Conservation (phyloP, 2,113 vertebrate genomes). For the Erythrocercus mccallii region DNA sequence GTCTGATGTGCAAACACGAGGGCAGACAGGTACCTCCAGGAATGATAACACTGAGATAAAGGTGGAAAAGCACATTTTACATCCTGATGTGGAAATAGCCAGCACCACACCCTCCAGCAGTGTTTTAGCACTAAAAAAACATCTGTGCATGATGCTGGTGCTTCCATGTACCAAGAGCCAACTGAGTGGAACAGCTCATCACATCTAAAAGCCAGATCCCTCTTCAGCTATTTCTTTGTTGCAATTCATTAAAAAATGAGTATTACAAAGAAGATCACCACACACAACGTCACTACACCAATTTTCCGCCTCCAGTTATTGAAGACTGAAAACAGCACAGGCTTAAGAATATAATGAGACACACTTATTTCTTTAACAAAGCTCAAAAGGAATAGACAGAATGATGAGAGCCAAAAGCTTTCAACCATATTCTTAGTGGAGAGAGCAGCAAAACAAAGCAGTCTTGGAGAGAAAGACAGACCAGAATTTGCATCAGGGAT, state of each 20-base stretch:
- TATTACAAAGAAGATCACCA: not conserved
- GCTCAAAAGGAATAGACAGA: not conserved
- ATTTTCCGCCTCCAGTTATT: not conserved
- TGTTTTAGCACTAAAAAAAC: not conserved
- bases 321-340: not conserved
- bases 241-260: not conserved
- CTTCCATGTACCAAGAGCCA: accelerated
- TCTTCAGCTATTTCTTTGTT: not conserved
- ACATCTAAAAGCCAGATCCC: not conserved
- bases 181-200: not conserved
- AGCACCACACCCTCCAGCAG: not conserved
- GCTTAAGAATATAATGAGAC: not conserved
- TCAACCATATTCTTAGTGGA: not conserved
- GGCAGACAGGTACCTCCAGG: not conserved
- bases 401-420: not conserved
- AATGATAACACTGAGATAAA: not conserved
- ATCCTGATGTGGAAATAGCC: not conserved
- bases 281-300: accelerated
- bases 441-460: not conserved
- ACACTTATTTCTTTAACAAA: not conserved
- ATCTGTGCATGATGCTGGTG: accelerated
- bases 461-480: not conserved
- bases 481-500: constrained; percentile 53
- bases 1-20: not conserved
- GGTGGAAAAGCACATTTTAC: accelerated